A percentile compares a stretch with the other conserved stretches of the same genome.
Conservation (phyloP, 2,113 vertebrate genomes). For the Alaudala cheleensis region DNA sequence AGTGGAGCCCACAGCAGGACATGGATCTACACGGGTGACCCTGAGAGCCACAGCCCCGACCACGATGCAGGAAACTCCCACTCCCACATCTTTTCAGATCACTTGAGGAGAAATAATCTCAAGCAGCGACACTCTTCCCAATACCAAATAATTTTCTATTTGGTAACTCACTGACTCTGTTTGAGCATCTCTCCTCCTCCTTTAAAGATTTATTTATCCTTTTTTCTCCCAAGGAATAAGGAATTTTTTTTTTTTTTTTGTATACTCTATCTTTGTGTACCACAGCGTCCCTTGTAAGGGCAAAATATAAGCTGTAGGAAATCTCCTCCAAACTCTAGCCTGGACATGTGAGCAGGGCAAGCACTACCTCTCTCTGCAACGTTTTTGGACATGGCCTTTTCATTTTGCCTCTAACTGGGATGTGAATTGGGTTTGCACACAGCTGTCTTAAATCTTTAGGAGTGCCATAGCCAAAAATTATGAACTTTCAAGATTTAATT, state of each 20-base stretch:
- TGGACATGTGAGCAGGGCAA: rapidly evolving
- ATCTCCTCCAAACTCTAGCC: not conserved
- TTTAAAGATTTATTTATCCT: not conserved
- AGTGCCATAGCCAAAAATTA: not conserved
- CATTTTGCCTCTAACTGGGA: not conserved
- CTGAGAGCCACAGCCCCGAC: rapidly evolving
- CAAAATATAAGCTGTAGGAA: not conserved
- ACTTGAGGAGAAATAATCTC: not conserved
- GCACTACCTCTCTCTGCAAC: not conserved
- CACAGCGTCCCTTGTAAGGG: not conserved
- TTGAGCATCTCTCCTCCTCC: not conserved
- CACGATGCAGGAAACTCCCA: rapidly evolving
- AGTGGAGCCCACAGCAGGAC: rapidly evolving
- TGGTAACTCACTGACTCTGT: not conserved
- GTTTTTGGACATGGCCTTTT: rapidly evolving
- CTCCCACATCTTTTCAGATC: not conserved
- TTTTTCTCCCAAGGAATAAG: not conserved
- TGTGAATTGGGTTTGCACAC: not conserved
- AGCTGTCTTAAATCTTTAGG: not conserved
- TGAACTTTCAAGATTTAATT: not conserved
- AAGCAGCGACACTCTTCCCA: not conserved
- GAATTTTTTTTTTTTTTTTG: not conserved
- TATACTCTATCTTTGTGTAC: not conserved
- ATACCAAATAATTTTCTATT: not conserved
- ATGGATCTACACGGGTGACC: rapidly evolving